Percentiles rank a stretch among this genome's conserved stretches.
phyloP scores from a whole-genome alignment of 2,113 vertebrate species.

The Eulemur macaco region DNA sequence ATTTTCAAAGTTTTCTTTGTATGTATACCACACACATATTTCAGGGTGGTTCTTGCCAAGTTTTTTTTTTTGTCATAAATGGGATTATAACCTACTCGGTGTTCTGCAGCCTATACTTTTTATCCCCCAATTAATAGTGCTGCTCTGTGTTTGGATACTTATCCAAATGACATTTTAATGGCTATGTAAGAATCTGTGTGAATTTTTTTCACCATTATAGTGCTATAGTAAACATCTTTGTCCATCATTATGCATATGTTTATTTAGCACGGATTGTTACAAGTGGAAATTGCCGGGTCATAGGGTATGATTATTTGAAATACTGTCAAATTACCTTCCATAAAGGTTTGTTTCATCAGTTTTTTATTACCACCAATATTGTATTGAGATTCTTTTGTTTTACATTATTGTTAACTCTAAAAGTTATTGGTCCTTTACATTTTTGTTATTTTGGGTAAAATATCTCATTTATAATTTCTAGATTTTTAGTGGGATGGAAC shows the following conservation, averaged over 20 bases:
- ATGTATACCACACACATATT: neutral
- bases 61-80: neutral
- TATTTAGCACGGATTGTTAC: neutral
- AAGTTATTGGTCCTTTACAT: neutral
- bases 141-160: neutral
- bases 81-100: neutral
- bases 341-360: neutral
- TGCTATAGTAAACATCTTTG: constrained; percentile 1
- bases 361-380: neutral
- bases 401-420: neutral
- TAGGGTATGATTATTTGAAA: neutral
- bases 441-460: neutral
- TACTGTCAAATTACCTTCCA: neutral
- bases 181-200: neutral
- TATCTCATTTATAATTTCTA: neutral
- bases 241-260: neutral
- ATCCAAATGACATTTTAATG: neutral
- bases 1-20: neutral
- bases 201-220: neutral
- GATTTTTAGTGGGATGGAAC: neutral
- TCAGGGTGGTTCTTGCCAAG: neutral
- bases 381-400: neutral
- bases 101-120: neutral
- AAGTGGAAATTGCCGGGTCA: neutral
- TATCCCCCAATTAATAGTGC: neutral